Base-by-base conservation (phyloP, 2,888 invertebrate species). In the Standfussiana lucernea region DNA sequence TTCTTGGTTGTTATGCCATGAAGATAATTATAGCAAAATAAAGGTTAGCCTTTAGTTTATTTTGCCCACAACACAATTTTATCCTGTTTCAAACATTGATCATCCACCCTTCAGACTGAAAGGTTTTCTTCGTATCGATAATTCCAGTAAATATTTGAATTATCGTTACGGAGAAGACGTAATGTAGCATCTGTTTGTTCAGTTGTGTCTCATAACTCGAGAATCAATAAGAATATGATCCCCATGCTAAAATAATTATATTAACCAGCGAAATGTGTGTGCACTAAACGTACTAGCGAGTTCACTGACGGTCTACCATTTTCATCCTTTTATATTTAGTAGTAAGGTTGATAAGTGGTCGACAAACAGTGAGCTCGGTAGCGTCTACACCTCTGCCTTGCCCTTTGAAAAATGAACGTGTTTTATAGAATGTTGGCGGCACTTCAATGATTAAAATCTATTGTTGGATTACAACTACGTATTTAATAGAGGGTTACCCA, bases 401-500 rank as follows among this genome's bases (percentile, higher is more conserved):
- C 18, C 28, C 10, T 21, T 10, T 5, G 21, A 61, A 61, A 59
- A 61, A 61, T 5, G 3, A 35, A 1, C 1, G 59, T 32, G 21
- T 53, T 77, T 61, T 35, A 50, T 24, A n/a, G 28, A 72, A 28
- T 21, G 32, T 77, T 83, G 83, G 85, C 83, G 64, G 0, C 64
- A 35, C 32, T 83, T 85, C 85, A 83, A 83, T 83, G 69, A 76
- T 40, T 53, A 35, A 5, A 15, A 37, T 67, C 70, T 83, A 85
- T 83, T 77, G 21, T 77, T 85, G 71, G 70, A 67, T 21, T 24
- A 72, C 1, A 50, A 64, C 45, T 53, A 53, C 3, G 21, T 59
- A 59, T 66, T 80, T 11, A 28, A 24, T 56, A 24, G 45, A 67
- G n/a, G n/a, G 21, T 18, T 42, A 61, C 0, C 28, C 10, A 67